Evolutionary conservation across 2,888 invertebrate genomes (phyloP).

Genomic region (Drosophila cyrtoloma): DNA sequence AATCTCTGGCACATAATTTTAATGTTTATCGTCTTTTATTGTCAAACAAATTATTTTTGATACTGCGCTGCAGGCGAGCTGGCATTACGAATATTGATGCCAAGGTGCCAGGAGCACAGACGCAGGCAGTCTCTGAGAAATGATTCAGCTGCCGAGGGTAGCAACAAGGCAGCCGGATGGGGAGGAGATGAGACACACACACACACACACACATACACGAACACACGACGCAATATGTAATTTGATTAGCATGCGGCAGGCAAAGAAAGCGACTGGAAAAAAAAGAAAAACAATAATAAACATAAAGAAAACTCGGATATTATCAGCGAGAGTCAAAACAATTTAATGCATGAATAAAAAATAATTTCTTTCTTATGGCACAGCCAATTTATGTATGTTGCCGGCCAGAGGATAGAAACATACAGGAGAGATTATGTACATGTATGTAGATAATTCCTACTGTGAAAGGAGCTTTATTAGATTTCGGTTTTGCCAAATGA

Average conservation of each 20-base stretch:
- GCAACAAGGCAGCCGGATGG: not conserved
- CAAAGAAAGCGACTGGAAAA: conserved; percentile 13
- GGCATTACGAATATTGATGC: conserved; percentile 65
- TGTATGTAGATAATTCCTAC: conserved; percentile 49
- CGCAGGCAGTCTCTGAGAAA: conserved; percentile 68
- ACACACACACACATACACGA: conserved; percentile 9
- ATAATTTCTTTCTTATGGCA: conserved; percentile 75
- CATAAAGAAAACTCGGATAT: conserved; percentile 73
- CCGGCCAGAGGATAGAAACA: not conserved
- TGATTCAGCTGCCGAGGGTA: conserved; percentile 76
- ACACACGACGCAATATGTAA: conserved; percentile 61
- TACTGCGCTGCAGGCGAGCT: conserved; percentile 79
- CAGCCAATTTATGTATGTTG: conserved; percentile 26
- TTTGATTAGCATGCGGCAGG: conserved; percentile 79
- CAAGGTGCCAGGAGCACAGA: conserved; percentile 41
- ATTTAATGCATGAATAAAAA: conserved; percentile 85
- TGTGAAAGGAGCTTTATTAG: conserved; percentile 64
- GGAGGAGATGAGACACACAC: conserved; percentile 12
- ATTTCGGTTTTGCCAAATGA: conserved; percentile 50
- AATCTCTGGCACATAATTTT: conserved; percentile 82
- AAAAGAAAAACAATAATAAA: conserved; percentile 63
- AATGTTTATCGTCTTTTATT: conserved; percentile 85
- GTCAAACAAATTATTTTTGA: conserved; percentile 85
- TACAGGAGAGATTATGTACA: conserved; percentile 1
- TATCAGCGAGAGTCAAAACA: conserved; percentile 83